Conservation (phyloP, 2,888 invertebrate genomes). For the Lasius fuliginosus region DNA sequence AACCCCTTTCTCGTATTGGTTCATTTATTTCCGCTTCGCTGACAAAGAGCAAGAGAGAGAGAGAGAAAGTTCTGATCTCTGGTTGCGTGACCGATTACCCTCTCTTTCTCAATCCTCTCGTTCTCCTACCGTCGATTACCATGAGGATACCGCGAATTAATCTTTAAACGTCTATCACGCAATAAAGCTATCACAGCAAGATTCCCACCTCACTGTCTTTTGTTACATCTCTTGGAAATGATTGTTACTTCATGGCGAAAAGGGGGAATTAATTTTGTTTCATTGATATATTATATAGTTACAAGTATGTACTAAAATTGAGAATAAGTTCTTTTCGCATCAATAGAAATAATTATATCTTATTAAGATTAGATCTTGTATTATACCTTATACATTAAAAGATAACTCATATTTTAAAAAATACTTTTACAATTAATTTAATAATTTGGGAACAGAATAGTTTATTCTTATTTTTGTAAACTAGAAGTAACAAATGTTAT, state of each 20-base stretch:
- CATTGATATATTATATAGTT: neutral
- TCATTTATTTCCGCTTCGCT: constrained; percentile 72
- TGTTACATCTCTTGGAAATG: constrained; percentile 39
- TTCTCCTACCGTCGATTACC: constrained; percentile 60
- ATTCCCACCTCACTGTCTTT: constrained; percentile 38
- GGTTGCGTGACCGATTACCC: constrained; percentile 73
- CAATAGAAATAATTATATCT: neutral
- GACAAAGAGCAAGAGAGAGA: constrained; percentile 5
- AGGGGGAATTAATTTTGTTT: constrained; percentile 28
- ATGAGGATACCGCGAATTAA: constrained; percentile 64
- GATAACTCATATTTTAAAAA: neutral
- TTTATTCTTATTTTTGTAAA: neutral
- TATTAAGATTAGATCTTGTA: neutral
- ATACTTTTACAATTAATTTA: neutral
- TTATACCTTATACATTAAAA: neutral
- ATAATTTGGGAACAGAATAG: neutral
- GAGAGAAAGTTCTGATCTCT: constrained; percentile 67
- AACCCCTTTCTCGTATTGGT: constrained; percentile 67
- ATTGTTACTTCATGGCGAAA: constrained; percentile 14
- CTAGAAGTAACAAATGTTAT: neutral
- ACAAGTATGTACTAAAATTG: neutral
- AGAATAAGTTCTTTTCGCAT: neutral
- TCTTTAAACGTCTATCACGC: constrained; percentile 67
- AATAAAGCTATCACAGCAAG: constrained; percentile 52
- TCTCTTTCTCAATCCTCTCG: constrained; percentile 8